A percentile compares a stretch with the other conserved stretches of the same genome.
Evolutionary conservation across 2,113 vertebrate species (phyloP).

Genomic region (Saimiri boliviensis): DNA sequence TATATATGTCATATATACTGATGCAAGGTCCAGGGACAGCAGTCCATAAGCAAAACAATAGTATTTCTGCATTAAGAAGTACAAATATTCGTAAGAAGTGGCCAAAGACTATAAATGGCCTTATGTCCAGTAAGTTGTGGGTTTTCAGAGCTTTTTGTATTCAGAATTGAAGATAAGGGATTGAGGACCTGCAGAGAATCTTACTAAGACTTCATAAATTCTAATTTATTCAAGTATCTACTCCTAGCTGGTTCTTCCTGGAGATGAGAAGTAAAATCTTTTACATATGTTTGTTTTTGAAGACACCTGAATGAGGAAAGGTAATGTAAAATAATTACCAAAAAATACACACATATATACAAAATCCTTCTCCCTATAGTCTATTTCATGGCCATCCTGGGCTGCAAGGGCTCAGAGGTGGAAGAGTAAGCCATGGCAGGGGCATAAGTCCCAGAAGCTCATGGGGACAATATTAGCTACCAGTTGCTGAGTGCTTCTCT

Average conservation of each 20-base stretch:
- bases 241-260: background rate
- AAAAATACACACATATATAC: background rate
- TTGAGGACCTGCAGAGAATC: background rate
- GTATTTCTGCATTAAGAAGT: background rate
- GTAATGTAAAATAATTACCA: conserved; percentile 1
- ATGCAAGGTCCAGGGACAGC: background rate
- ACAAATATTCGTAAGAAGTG: background rate
- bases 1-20: background rate
- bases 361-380: background rate
- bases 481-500: background rate
- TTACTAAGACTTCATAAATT: conserved; percentile 25
- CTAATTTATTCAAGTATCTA: conserved; percentile 2
- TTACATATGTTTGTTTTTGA: background rate
- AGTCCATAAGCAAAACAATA: background rate
- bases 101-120: background rate
- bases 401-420: background rate
- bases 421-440: background rate
- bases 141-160: background rate
- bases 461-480: background rate
- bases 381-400: background rate
- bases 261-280: background rate
- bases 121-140: background rate
- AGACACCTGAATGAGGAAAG: background rate
- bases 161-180: conserved; percentile 19
- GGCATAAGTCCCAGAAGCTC: background rate